Base-by-base conservation (phyloP, 2,113 vertebrate species). In the Fulmarus glacialis region DNA sequence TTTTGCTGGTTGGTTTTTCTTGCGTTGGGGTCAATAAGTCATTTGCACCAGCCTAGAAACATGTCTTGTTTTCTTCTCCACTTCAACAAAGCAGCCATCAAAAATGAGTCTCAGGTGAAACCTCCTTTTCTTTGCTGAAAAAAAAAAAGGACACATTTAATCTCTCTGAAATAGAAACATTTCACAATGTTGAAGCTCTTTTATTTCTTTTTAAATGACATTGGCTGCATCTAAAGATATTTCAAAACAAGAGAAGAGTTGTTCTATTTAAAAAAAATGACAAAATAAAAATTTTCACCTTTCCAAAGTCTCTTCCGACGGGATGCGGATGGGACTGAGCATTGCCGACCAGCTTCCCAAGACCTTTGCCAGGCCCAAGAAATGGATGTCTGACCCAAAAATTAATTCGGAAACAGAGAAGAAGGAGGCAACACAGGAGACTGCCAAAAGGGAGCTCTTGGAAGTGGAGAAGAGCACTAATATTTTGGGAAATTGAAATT, bases 401-500 rank as follows among this genome's bases (percentile, higher is more conserved):
- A 94, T 63, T 23, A 71, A 93, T 95, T 93, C 71, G 9, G 92
- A 91, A 96, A 53, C 15, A 10, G 82, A 83, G 92, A 85, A 96
- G 90, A 32, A 94, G 93, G 92, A 95, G 83, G 86, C 50, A 71
- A 48, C 7, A 16, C 74, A 82, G 92, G 90, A 96, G 80, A 29
- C 95, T 96, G 98, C 97, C 98, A 95, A 82, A 93, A 97, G 90
- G 95, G 96, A 98, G 97, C 97, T 91, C 97, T 96, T 29, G 50
- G 96, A 96, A 97, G 97, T 80, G 74, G 98, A 96, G 98, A 98
- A 96, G 89, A 95, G 93, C 64, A 34, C 93, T 97, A 97, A 98
- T 98, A 97, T 97, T 98, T 98, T 92, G 89, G 81, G 95, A 98
- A 98, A 99, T 98, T 98, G 98, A 98, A 97, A 97, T 97, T 97